Conservation (phyloP, 2,888 invertebrate genomes). For the Globia sparganii region DNA sequence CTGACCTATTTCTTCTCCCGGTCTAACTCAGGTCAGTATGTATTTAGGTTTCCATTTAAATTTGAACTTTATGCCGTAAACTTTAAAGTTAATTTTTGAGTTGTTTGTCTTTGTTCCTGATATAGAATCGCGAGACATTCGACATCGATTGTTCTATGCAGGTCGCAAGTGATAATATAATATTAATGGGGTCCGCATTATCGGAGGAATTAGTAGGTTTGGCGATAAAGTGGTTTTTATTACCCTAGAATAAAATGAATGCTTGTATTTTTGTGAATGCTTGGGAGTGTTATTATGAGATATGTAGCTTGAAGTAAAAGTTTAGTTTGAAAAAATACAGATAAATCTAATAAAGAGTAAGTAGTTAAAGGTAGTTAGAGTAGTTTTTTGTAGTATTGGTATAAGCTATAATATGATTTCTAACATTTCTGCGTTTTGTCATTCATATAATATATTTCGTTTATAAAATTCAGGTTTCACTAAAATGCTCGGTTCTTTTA, state of each 20-base stretch:
- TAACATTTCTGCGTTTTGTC: no score
- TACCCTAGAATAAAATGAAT: no score
- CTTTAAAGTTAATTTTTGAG: conserved; percentile 54
- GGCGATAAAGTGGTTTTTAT: background rate
- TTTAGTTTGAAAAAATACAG: background rate
- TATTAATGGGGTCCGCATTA: conserved; percentile 50
- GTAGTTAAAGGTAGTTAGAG: background rate
- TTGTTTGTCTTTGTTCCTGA: conserved; percentile 65
- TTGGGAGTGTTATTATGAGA: background rate
- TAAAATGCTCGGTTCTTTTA: no score
- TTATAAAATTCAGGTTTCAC: background rate
- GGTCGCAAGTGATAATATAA: conserved; percentile 65
- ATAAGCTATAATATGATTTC: background rate
- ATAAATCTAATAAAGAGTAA: background rate
- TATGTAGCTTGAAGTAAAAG: no score
- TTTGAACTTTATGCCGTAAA: conserved; percentile 54
- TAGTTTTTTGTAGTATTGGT: background rate
- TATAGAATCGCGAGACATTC: conserved; percentile 83
- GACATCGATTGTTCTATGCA: conserved; percentile 78
- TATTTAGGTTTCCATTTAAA: conserved; percentile 46
- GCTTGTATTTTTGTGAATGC: background rate
- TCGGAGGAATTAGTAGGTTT: conserved; percentile 15
- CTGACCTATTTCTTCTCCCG: conserved; percentile 84
- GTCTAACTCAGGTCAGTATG: conserved; percentile 79
- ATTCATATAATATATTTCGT: background rate